Percentiles rank a stretch among this genome's conserved stretches.
phyloP scores from a whole-genome alignment of 1,140 invertebrate genomes.

The Drosophila repleta region DNA sequence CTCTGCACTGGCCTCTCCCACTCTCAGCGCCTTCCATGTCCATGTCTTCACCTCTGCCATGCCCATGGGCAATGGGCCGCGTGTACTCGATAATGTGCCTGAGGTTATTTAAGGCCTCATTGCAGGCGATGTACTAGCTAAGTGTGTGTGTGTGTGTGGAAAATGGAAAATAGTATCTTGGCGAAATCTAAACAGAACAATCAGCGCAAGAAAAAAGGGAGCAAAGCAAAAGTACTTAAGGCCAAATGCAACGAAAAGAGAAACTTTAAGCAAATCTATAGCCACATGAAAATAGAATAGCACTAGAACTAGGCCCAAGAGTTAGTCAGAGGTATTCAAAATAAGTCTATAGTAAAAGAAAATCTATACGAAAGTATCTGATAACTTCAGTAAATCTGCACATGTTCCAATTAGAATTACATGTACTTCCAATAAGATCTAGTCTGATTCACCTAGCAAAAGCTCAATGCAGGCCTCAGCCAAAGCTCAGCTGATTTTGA shows the following conservation, averaged over 20 bases:
- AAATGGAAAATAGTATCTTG: slow-evolving; percentile 13
- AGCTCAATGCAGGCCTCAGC: too few species aligned
- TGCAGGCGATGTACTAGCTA: slow-evolving; percentile 49
- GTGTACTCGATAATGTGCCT: slow-evolving; percentile 74
- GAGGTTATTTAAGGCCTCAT: slow-evolving; percentile 57
- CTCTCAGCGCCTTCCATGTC: slow-evolving; percentile 6
- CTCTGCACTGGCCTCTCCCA: not conserved
- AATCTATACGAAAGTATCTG: too few species aligned
- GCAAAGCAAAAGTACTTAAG: not conserved
- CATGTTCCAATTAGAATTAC: not conserved
- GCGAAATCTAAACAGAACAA: slow-evolving; percentile 9
- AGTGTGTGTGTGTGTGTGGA: slow-evolving; percentile 6
- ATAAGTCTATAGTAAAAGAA: too few species aligned
- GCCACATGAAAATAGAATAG: not conserved
- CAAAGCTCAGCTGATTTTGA: not conserved
- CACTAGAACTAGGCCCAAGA: too few species aligned
- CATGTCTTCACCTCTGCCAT: slow-evolving; percentile 16
- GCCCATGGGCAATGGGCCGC: slow-evolving; percentile 38
- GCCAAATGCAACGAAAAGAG: not conserved
- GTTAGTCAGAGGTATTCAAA: too few species aligned
- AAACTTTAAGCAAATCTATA: not conserved
- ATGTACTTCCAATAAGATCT: too few species aligned
- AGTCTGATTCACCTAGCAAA: too few species aligned
- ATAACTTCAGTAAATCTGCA: too few species aligned
- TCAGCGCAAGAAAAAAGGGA: slow-evolving; percentile 6